phyloP scores from a whole-genome alignment of 2,888 invertebrate species.

The Campoplex capitator region DNA sequence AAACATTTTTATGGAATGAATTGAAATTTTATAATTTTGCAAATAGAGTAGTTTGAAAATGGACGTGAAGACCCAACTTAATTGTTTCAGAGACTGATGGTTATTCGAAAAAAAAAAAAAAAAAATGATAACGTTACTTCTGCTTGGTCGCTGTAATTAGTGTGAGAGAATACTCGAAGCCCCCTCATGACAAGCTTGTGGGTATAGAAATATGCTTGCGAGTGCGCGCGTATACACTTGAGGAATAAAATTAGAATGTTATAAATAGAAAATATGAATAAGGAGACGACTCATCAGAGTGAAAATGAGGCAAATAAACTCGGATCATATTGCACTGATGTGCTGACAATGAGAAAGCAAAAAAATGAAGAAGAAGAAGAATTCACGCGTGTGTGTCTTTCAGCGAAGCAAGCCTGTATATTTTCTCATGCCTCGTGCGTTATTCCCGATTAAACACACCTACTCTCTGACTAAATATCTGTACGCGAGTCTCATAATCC shows the following conservation, averaged over 20 bases:
- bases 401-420: slow-evolving; percentile 14
- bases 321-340: slow-evolving; percentile 13
- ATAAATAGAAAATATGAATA: slow-evolving; percentile 58
- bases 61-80: no score
- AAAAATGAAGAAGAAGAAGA: slow-evolving; percentile 3
- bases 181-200: not conserved
- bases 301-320: slow-evolving; percentile 39
- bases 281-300: slow-evolving; percentile 14
- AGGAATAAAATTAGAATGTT: slow-evolving; percentile 36
- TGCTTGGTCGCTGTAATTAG: not conserved
- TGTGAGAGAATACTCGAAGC: not conserved
- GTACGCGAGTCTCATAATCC: not conserved
- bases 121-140: not conserved
- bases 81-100: no score
- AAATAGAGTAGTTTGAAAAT: no score
- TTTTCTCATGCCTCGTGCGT: slow-evolving; percentile 35
- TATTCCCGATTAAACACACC: slow-evolving; percentile 18
- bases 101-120: not conserved
- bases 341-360: slow-evolving; percentile 6
- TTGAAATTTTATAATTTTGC: no score
- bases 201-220: not conserved
- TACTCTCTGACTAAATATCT: slow-evolving; percentile 10
- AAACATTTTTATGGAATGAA: no score
- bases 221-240: not conserved
- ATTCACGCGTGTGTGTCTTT: slow-evolving; percentile 1